Conservation (phyloP, 2,888 invertebrate genomes). For the Melinopterus prodromus region DNA sequence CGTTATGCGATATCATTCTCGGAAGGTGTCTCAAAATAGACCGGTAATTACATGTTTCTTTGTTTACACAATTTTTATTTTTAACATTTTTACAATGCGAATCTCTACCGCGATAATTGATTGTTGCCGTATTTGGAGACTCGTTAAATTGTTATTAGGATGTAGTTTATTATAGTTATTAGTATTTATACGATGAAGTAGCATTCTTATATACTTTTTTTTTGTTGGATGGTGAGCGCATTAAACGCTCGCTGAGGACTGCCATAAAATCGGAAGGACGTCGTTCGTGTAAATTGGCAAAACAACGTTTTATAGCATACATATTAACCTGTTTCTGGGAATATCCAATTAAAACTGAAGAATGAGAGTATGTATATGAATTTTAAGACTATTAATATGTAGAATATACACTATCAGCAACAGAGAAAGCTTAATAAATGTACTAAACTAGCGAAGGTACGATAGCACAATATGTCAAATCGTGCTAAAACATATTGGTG, state of each 20-base stretch:
- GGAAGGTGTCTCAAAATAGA: background rate
- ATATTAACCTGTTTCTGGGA: background rate
- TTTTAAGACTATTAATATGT: too few relatives aligned
- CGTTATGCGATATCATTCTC: background rate
- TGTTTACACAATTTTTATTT: conserved; percentile 4
- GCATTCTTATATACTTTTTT: background rate
- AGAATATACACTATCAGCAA: too few relatives aligned
- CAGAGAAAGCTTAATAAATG: too few relatives aligned
- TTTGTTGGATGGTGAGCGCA: background rate
- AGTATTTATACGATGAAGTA: background rate
- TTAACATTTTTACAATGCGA: background rate
- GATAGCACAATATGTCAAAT: too few relatives aligned
- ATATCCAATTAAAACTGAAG: background rate
- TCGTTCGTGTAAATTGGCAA: background rate
- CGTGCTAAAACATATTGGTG: too few relatives aligned
- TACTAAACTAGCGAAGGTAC: too few relatives aligned
- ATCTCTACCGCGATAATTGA: background rate
- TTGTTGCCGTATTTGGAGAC: background rate
- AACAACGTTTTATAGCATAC: background rate
- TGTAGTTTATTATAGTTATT: conserved; percentile 4
- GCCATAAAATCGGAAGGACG: background rate
- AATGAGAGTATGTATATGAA: too few relatives aligned
- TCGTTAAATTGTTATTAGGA: background rate
- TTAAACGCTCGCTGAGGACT: background rate
- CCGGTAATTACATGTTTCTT: background rate